phyloP scores from a whole-genome alignment of 1,140 invertebrate species.

The Lutraria rhynchaena region DNA sequence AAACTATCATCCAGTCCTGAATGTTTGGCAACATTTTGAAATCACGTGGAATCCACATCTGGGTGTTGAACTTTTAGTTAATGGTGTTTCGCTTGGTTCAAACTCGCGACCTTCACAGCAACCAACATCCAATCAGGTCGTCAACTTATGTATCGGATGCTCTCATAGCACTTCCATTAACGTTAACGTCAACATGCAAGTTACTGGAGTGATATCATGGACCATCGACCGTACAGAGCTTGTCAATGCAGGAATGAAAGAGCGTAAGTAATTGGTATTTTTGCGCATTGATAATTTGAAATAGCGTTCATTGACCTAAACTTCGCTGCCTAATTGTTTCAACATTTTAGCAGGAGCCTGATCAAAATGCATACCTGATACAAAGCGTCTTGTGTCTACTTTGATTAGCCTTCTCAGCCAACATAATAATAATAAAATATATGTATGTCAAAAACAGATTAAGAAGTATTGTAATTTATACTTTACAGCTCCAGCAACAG shows the following conservation, averaged over 20 bases:
- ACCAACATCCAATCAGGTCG: background rate
- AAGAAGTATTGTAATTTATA: too few species aligned
- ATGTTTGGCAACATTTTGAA: slow-evolving; percentile 51
- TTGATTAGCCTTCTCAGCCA: too few species aligned
- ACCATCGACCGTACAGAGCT: slow-evolving; percentile 43
- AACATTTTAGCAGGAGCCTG: too few species aligned
- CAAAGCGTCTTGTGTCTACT: too few species aligned
- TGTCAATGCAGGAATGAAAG: slow-evolving; percentile 36
- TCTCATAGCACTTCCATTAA: slow-evolving; percentile 4
- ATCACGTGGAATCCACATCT: slow-evolving; percentile 49
- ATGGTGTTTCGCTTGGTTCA: slow-evolving; percentile 42
- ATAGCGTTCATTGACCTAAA: too few species aligned
- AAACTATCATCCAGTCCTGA: slow-evolving; percentile 32
- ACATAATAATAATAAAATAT: too few species aligned
- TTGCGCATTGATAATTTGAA: too few species aligned
- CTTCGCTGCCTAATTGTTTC: too few species aligned
- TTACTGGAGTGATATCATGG: slow-evolving; percentile 41
- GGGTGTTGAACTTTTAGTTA: slow-evolving; percentile 33
- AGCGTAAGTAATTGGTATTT: slow-evolving; percentile 22
- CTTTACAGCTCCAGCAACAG: too few species aligned
- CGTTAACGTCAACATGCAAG: slow-evolving; percentile 40
- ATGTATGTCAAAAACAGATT: too few species aligned
- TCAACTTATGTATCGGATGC: slow-evolving; percentile 42
- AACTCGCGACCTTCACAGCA: background rate
- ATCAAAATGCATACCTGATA: too few species aligned